phyloP scores from a whole-genome alignment of 2,888 invertebrate species.

The Agrochola lota region DNA sequence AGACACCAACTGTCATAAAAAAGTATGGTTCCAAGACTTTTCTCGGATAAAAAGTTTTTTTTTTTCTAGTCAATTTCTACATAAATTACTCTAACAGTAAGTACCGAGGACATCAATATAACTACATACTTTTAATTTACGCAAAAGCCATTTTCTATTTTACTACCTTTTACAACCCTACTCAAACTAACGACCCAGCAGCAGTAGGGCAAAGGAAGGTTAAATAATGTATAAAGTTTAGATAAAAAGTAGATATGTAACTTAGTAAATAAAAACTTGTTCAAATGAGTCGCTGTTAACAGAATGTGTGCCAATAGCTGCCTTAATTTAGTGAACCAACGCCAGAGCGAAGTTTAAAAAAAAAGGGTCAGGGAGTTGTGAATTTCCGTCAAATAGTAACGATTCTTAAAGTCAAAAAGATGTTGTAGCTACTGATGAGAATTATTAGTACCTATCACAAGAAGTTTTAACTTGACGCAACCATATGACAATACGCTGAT shows the following conservation, averaged over 20 bases:
- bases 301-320: neutral
- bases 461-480: neutral
- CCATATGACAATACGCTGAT: neutral
- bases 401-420: neutral
- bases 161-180: constrained; percentile 13
- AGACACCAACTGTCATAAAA: no score
- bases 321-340: neutral
- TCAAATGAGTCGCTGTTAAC: neutral
- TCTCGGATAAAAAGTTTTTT: no score
- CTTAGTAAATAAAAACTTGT: neutral
- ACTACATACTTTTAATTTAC: neutral
- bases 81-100: neutral
- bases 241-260: neutral
- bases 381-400: neutral
- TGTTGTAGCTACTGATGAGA: no score
- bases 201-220: no score
- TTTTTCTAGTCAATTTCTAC: neutral
- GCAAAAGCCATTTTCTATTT: constrained; percentile 21
- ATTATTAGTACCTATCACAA: neutral
- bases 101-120: neutral
- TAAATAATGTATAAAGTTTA: neutral
- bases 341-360: neutral
- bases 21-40: no score
- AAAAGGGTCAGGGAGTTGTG: neutral
- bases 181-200: neutral